Evolutionary conservation across 2,113 vertebrate species (phyloP).

Genomic region (Lepisosteus oculatus): DNA sequence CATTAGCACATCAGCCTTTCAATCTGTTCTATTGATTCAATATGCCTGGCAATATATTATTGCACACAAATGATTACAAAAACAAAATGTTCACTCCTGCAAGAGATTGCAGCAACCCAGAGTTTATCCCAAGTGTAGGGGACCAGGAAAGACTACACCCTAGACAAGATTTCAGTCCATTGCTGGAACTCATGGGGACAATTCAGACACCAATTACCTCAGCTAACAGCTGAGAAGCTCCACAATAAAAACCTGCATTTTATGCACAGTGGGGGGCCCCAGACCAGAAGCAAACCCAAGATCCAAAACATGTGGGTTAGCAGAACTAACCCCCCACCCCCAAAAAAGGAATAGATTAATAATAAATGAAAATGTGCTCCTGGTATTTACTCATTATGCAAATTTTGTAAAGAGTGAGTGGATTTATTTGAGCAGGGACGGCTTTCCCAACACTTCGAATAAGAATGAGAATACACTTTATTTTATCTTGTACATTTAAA

Average conservation of each 20-base stretch:
- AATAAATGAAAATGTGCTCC: too few relatives aligned
- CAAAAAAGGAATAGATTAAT: too few relatives aligned
- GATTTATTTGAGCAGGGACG: too few relatives aligned
- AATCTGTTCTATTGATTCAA: conserved; percentile 28
- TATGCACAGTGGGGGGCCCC: too few relatives aligned
- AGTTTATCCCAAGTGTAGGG: not conserved
- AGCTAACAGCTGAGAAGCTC: not conserved
- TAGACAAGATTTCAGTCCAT: not conserved
- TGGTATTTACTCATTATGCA: too few relatives aligned
- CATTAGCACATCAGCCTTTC: conserved; percentile 28
- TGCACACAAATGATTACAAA: not conserved
- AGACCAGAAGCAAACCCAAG: too few relatives aligned
- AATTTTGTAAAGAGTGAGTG: not conserved
- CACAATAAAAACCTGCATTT: not conserved
- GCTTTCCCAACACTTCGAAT: too few relatives aligned
- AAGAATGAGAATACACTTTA: too few relatives aligned
- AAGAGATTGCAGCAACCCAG: too few relatives aligned
- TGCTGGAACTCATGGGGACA: not conserved
- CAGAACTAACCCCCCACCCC: too few relatives aligned
- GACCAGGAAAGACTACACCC: not conserved
- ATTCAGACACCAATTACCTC: not conserved
- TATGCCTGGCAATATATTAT: conserved; percentile 11
- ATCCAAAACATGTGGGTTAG: too few relatives aligned
- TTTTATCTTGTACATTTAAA: too few relatives aligned
- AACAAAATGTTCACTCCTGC: not conserved